A percentile compares a stretch with the other conserved stretches of the same genome.
Evolutionary conservation across 2,113 vertebrate species (phyloP).

Genomic region (Pollimyrus isidori): DNA sequence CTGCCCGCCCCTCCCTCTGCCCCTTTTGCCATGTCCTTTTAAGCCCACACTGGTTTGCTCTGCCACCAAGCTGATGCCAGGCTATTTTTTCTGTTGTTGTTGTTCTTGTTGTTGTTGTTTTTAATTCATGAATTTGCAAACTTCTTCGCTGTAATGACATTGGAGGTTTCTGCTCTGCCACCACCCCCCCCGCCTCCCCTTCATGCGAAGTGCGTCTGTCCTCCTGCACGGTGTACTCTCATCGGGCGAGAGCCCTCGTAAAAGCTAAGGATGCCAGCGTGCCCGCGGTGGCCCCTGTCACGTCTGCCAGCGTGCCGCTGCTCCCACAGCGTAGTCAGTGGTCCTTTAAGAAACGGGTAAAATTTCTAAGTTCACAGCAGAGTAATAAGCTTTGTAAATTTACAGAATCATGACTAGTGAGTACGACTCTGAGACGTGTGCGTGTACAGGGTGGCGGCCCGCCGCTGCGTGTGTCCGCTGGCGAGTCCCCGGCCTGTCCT

Average conservation of each 20-base stretch:
- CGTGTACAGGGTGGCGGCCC: neutral
- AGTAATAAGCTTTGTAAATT: slow-evolving; percentile 64
- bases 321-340: slow-evolving; percentile 34
- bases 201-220: slow-evolving; percentile 98
- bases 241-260: slow-evolving; percentile 90
- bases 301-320: neutral
- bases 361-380: slow-evolving; percentile 60
- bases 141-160: slow-evolving; percentile 80
- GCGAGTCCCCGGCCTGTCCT: neutral
- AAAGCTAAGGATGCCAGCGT: slow-evolving; percentile 68
- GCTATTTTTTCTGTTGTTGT: slow-evolving; percentile 27
- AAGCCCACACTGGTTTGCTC: slow-evolving; percentile 33
- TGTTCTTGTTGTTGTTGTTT: slow-evolving; percentile 38
- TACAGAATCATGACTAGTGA: slow-evolving; percentile 45
- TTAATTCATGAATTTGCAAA: slow-evolving; percentile 48
- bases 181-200: slow-evolving; percentile 33
- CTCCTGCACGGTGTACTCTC: slow-evolving; percentile 87
- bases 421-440: slow-evolving; percentile 36
- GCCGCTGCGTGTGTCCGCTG: neutral
- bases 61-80: slow-evolving; percentile 13
- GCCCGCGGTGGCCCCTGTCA: slow-evolving; percentile 76
- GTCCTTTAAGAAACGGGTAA: slow-evolving; percentile 71
- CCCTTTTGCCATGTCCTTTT: slow-evolving; percentile 45
- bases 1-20: slow-evolving; percentile 32
- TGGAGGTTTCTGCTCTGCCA: slow-evolving; percentile 67